phyloP scores from a whole-genome alignment of 2,797 vertebrate species.

The Danio albolineatus region DNA sequence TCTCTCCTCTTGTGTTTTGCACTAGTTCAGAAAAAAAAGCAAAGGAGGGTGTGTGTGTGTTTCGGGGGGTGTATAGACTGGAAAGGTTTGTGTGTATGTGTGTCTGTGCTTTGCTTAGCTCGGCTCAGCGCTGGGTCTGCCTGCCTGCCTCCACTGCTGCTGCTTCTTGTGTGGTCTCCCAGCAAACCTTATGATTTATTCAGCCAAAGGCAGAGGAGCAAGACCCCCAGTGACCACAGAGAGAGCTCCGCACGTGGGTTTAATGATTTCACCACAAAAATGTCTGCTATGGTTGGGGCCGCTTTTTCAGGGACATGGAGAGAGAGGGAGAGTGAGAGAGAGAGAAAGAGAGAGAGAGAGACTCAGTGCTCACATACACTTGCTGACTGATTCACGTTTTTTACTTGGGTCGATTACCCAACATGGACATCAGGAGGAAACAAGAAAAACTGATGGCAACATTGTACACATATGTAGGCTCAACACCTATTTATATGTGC shows the following conservation, averaged over 20 bases:
- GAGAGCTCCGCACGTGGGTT: constrained; percentile 99
- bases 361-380: constrained; percentile 29
- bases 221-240: constrained; percentile 99
- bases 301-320: constrained; percentile 52
- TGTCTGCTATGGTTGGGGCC: constrained; percentile 98
- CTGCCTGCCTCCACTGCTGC: constrained; percentile 66
- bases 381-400: constrained; percentile 40
- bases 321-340: constrained; percentile 12
- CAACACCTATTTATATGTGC: constrained; percentile 32
- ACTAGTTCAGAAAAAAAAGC: constrained; percentile 84
- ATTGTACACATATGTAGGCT: constrained; percentile 9
- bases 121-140: constrained; percentile 69
- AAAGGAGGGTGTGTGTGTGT: constrained; percentile 71
- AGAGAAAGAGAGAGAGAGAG: constrained; percentile 12
- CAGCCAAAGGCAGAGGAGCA: constrained; percentile 99
- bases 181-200: constrained; percentile 99
- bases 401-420: constrained; percentile 30
- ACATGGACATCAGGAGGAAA: constrained; percentile 32
- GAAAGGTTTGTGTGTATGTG: constrained; percentile 58
- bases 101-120: constrained; percentile 55
- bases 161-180: constrained; percentile 98
- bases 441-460: background rate
- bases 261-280: constrained; percentile 99
- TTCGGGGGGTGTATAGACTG: constrained; percentile 66
- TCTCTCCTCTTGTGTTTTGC: constrained; percentile 64